Percentiles rank a stretch among this genome's conserved stretches.
Evolutionary conservation across 2,888 invertebrate genomes (phyloP).

Genomic region (Andricus quercusramuli): DNA sequence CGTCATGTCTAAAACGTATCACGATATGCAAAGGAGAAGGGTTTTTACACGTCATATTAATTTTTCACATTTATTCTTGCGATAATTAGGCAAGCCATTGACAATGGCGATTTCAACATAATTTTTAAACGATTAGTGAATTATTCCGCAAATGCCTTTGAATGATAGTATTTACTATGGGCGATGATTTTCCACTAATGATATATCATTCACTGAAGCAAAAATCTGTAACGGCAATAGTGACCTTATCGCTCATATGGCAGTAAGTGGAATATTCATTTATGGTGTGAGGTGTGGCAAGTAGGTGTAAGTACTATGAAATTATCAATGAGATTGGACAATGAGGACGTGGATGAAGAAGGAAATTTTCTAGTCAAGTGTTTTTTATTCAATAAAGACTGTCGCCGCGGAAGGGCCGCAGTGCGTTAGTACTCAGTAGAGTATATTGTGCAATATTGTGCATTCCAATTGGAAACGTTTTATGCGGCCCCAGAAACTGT

Average conservation of each 20-base stretch:
- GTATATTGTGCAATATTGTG: no score
- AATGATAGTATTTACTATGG: background rate
- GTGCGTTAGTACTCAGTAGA: no score
- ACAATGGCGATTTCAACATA: background rate
- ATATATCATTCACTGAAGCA: conserved; percentile 17
- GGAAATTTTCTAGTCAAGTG: background rate
- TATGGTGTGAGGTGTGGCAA: background rate
- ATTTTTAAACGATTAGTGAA: background rate
- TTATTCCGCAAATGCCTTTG: background rate
- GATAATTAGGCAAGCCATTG: background rate
- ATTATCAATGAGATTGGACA: background rate
- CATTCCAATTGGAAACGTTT: no score
- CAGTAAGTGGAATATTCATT: conserved; percentile 22
- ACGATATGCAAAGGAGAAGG: background rate
- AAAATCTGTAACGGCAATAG: conserved; percentile 34
- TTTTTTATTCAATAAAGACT: background rate
- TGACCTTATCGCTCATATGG: conserved; percentile 8
- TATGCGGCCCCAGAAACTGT: no score
- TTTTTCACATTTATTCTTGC: background rate
- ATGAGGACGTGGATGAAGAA: conserved; percentile 2
- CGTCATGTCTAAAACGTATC: background rate
- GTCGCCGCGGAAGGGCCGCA: no score
- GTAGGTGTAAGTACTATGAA: conserved; percentile 8
- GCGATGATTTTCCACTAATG: conserved; percentile 13
- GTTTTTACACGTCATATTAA: background rate